Base-by-base conservation (phyloP, 2,797 vertebrate genomes). In the Erethizon dorsatum region DNA sequence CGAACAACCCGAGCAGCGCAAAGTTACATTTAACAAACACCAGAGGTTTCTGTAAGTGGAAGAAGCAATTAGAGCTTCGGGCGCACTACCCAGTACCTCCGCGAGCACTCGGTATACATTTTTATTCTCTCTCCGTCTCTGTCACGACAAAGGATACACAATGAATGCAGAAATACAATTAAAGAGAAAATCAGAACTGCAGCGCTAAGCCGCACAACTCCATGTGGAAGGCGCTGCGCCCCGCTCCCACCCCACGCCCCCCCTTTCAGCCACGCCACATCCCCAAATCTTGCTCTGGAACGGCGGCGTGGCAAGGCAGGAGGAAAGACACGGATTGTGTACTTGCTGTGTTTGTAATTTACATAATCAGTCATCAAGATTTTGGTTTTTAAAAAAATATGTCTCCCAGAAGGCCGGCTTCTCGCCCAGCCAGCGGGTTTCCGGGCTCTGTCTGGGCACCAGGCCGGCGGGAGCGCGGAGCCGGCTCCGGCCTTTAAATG, bases 11-110 rank as follows among this genome's bases (percentile, higher is more conserved):
- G 90, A 91, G 91, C 96, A 96, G 91, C 96, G 90, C 96, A 97
- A 98, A 98, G 97, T 98, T 98, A 78, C 90, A 54, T 98, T 97
- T 97, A 93, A 96, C 96, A 96, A 98, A 97, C 79, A 88, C 80
- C 59, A 14, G 54, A 92, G 97, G 90, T 67, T 94, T 98, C 96
- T 92, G 87, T 97, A 96, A 97, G 94, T 97, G 95, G 95, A 97
- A 98, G 98, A 98, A 96, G 97, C 97, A 98, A 98, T 98, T 98
- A 98, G 79, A 37, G 84, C 59, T 73, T 79, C 95, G 95, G 97
- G 96, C 98, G 97, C 95, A 98, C 80, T 65, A 97, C 75, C 96
- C 96, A 97, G n/a, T 89, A 92, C 92, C 98, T 98, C 96, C 87
- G 95, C 83, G 63, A 97, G 91, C 89, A 82, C 77, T 85, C 41